Conservation (phyloP, 2,888 invertebrate genomes). For the Dromius quadrimaculatus region DNA sequence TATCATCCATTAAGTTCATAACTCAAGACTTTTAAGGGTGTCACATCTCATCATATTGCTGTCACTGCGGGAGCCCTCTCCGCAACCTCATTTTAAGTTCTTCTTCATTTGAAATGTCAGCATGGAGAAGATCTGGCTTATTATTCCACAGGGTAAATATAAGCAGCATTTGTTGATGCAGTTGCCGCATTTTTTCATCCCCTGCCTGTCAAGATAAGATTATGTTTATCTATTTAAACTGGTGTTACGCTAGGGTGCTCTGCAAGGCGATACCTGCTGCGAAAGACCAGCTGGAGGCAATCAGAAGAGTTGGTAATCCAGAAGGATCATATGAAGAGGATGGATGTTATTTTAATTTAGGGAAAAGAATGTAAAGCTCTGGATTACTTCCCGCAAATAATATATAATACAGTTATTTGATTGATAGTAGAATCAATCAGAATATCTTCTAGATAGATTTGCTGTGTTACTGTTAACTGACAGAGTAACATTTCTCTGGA, state of each 20-base stretch:
- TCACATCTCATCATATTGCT: slow-evolving; percentile 1
- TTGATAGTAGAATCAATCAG: too few species aligned
- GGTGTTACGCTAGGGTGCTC: slow-evolving; percentile 25
- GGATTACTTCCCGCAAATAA: too few species aligned
- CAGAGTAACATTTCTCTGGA: too few species aligned
- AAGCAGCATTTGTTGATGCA: slow-evolving; percentile 43
- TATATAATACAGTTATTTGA: too few species aligned
- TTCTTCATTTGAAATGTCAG: neutral
- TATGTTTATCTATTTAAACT: slow-evolving; percentile 42
- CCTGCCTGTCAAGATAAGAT: slow-evolving; percentile 40
- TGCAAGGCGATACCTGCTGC: slow-evolving; percentile 31
- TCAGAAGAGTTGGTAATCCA: slow-evolving; percentile 24
- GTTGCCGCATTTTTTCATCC: slow-evolving; percentile 44
- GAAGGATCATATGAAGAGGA: too few species aligned
- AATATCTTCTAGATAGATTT: too few species aligned
- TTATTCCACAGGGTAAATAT: slow-evolving; percentile 28
- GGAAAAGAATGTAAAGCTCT: too few species aligned
- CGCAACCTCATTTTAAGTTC: neutral
- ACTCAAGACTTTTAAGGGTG: too few species aligned
- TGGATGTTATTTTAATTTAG: too few species aligned
- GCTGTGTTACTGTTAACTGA: too few species aligned
- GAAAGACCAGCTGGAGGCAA: slow-evolving; percentile 40
- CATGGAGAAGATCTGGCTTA: slow-evolving; percentile 32
- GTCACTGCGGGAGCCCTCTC: slow-evolving; percentile 20
- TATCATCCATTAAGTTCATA: too few species aligned